Evolutionary conservation across 2,797 vertebrate species (phyloP).

Genomic region (Micropoecilia bifurca): DNA sequence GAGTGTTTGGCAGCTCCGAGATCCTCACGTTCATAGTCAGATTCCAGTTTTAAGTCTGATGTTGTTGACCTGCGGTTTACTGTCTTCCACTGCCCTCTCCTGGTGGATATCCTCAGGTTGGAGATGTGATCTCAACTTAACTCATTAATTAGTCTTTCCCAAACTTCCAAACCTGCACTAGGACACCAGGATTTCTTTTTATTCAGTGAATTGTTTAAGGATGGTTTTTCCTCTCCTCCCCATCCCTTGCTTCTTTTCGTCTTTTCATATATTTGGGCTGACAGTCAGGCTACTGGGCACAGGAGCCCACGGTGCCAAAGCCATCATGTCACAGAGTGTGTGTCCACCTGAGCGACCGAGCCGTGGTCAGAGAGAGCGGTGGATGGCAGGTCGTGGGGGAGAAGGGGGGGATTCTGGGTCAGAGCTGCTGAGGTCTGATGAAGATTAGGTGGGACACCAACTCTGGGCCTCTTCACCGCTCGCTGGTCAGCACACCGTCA

Average conservation of each 20-base stretch:
- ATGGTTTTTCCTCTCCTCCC: neutral
- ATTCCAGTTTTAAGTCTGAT: neutral
- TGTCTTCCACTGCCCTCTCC: conserved; percentile 78
- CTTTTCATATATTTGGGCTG: conserved; percentile 54
- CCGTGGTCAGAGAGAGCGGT: conserved; percentile 57
- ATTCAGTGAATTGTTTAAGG: neutral
- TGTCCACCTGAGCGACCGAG: conserved; percentile 65
- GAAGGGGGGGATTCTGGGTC: conserved; percentile 66
- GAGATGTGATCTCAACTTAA: neutral
- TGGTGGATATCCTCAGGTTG: conserved; percentile 54
- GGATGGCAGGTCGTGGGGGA: conserved; percentile 52
- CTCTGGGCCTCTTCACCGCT: conserved; percentile 67
- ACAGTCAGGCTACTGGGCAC: conserved; percentile 60
- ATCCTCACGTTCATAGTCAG: neutral
- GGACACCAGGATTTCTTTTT: neutral
- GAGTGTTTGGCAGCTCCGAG: neutral
- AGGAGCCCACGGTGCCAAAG: conserved; percentile 62
- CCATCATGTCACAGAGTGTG: conserved; percentile 60
- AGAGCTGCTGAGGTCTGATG: conserved; percentile 63
- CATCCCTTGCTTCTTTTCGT: conserved; percentile 19
- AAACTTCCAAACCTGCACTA: neutral
- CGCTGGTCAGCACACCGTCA: conserved; percentile 56
- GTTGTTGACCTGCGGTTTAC: conserved; percentile 42
- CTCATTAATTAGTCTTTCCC: neutral
- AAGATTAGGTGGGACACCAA: conserved; percentile 66